Base-by-base conservation (phyloP, 2,797 vertebrate species). In the Spondyliosoma cantharus region DNA sequence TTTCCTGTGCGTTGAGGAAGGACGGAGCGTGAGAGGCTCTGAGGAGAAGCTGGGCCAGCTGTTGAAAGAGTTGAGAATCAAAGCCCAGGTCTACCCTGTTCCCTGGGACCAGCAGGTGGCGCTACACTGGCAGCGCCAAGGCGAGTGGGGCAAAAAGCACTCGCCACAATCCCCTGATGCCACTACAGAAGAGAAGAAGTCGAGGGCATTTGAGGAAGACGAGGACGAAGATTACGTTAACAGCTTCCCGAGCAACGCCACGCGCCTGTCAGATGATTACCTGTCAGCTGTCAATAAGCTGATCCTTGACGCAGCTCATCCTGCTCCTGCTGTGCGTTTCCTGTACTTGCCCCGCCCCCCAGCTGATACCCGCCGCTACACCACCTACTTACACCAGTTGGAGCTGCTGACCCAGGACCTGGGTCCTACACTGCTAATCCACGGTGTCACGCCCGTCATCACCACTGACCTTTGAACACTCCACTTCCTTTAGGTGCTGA, bases 371-470 rank as follows among this genome's bases (percentile, higher is more conserved):
- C 90, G 90, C 14, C 93, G 96, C 24, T 97, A 98, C 88, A 80
- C 76, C 0, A 85, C 94, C 43, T 98, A 97, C 87, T 87, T 98
- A 74, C 93, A 85, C 70, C 97, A 97, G 81, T 93, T 98, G 74
- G 96, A 97, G 70, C 88, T 96, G 86, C 94, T 98, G 80, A 97
- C 96, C 63, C 92, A 89, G 0, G 92, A 95, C 80, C 91, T 97
- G 80, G 97, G 97, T 20, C 97, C 97, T 58, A 97, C 97, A 0
- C 91, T 97, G 79, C 94, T 98, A 57, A 97, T 97, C 83, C 97
- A 98, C 4, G 97, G 97, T 12, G 95, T 97, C 84, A 97, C 96
- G 0, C 96, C 96, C 0, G 97, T 98, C 87, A 97, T 96, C 89
- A 97, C 96, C 90, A 97, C 96, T 14, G 96, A 97, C 90, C 96